Evolutionary conservation across 2,888 invertebrate species (phyloP).

Genomic region (Neoascia interrupta): DNA sequence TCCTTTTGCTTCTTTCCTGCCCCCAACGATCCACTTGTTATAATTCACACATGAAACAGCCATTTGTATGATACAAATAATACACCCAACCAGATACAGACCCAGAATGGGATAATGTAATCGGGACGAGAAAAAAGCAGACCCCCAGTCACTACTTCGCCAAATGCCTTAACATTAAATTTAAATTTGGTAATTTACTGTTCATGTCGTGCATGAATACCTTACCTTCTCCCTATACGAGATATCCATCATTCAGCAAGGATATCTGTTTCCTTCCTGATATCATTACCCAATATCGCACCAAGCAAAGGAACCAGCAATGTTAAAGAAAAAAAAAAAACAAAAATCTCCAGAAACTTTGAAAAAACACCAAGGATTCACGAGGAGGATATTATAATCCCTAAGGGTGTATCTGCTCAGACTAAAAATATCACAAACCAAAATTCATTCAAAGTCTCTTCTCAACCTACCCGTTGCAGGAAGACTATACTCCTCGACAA

Average conservation of each 20-base stretch:
- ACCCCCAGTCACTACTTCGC: not conserved
- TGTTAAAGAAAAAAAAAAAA: conserved; percentile 1
- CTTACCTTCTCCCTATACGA: conserved; percentile 20
- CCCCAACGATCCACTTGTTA: conserved; percentile 46
- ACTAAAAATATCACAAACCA: conserved; percentile 67
- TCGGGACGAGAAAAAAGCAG: conserved; percentile 8
- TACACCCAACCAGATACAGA: not conserved
- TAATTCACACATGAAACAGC: conserved; percentile 61
- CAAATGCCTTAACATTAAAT: conserved; percentile 61
- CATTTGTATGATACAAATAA: conserved; percentile 42
- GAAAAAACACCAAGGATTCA: conserved; percentile 42
- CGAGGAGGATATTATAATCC: conserved; percentile 64
- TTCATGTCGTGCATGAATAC: conserved; percentile 51
- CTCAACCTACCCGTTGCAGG: too few relatives aligned
- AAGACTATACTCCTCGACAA: too few relatives aligned
- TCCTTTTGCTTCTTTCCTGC: conserved; percentile 5
- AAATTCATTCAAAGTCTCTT: conserved; percentile 62
- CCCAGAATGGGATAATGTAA: conserved; percentile 29
- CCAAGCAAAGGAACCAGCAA: conserved; percentile 11
- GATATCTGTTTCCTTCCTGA: conserved; percentile 69
- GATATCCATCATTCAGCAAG: conserved; percentile 63
- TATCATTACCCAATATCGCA: conserved; percentile 67
- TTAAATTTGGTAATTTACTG: conserved; percentile 65
- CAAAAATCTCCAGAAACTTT: conserved; percentile 24
- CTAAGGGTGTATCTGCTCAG: conserved; percentile 48